These are phyloP conservation scores for Labrus mixtus DNA, from an alignment of 2,113 vertebrate genomes.

Conservation along the genomic window DNA sequence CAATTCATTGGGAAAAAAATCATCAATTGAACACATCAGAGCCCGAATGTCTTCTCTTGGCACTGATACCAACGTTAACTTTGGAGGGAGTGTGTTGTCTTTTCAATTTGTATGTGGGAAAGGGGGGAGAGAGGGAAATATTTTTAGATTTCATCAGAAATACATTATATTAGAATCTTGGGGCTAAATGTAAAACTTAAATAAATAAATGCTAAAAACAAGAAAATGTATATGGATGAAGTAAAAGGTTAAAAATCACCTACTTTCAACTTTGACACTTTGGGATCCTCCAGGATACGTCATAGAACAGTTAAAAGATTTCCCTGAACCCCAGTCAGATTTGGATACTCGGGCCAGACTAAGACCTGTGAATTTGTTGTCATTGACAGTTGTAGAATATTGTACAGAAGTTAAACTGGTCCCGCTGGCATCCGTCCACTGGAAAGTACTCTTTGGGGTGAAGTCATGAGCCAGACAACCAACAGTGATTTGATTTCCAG, in stretches of 20 bases:
- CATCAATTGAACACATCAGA: no score
- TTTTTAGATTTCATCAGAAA: no score
- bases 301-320: not conserved
- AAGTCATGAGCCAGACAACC: slow-evolving; percentile 40
- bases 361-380: slow-evolving; percentile 18
- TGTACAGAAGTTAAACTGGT: not conserved
- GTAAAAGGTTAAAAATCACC: no score
- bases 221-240: no score
- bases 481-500: not conserved
- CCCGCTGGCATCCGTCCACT: slow-evolving; percentile 16
- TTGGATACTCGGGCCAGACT: slow-evolving; percentile 14
- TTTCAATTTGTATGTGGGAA: not conserved
- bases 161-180: no score
- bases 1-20: no score
- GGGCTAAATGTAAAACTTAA: no score
- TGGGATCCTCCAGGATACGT: not conserved
- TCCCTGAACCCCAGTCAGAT: slow-evolving; percentile 3
- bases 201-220: no score
- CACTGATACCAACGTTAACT: no score
- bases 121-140: no score
- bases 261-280: no score
- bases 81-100: not conserved
- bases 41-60: no score
- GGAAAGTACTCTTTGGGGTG: slow-evolving; percentile 13
- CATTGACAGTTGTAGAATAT: not conserved